Evolutionary conservation across 2,113 vertebrate species (phyloP).

Genomic region (Dicentrarchus labrax): DNA sequence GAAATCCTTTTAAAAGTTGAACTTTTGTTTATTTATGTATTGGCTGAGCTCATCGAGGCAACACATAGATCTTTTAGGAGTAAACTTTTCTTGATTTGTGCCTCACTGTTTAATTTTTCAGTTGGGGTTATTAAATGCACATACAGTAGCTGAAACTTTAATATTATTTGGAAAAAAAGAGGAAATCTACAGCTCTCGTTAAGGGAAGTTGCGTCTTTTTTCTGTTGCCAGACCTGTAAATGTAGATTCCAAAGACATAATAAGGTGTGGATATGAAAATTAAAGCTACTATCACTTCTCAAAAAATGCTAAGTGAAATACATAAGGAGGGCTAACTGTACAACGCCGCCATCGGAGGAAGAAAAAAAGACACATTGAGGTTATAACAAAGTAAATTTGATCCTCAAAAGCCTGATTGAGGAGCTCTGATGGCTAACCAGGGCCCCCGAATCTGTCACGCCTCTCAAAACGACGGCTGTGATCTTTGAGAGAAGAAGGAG

Average conservation of each 20-base stretch:
- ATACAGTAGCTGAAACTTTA: neutral
- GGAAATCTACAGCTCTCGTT: neutral
- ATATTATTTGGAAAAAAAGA: constrained; percentile 2
- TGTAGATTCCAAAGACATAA: constrained; percentile 1
- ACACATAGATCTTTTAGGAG: neutral
- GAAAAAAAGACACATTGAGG: neutral
- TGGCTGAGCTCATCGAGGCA: neutral
- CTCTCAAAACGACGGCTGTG: constrained; percentile 48
- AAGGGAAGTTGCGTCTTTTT: neutral
- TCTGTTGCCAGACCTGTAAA: neutral
- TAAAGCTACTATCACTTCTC: constrained; percentile 14
- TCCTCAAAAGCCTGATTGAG: constrained; percentile 48
- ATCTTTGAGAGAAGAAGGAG: constrained; percentile 49
- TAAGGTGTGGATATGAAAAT: constrained; percentile 5
- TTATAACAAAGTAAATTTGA: constrained; percentile 13
- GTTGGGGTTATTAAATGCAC: neutral
- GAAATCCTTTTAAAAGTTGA: neutral
- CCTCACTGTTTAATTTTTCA: neutral
- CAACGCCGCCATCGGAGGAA: neutral
- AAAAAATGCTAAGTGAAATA: constrained; percentile 16
- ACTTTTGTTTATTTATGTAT: neutral
- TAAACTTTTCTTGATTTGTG: neutral
- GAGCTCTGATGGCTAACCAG: constrained; percentile 29
- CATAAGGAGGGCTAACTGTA: neutral
- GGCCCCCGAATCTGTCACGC: constrained; percentile 50